Evolutionary conservation across 2,888 invertebrate genomes (phyloP), one percentile per base, ranked within the genome.

Genomic region (Noctua pronuba): DNA sequence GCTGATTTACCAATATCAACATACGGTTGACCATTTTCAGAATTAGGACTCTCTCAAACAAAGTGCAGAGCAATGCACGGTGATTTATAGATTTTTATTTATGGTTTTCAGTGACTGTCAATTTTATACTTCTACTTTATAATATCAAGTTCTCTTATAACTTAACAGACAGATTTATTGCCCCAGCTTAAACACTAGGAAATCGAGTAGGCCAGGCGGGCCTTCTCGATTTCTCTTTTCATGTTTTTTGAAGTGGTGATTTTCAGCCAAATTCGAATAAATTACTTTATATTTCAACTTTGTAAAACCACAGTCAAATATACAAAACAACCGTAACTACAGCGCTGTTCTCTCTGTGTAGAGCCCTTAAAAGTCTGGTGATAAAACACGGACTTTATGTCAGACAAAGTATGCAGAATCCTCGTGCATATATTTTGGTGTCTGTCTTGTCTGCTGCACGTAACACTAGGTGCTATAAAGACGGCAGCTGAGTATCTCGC

Each of bases 321-420:
- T 28, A 52, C 18, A 73, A 72, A 73, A 41, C 35, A 24, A 38
- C 16, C 18, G 8, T 3, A 4, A 16, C 8, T 46, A 31, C 49
- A 28, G 7, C 11, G n/a, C 24, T 28, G 62, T 44, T 4, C 10
- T 11, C 21, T 72, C 4, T 44, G 21, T 64, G 16, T 21, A 41
- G 18, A 46, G 52, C 44, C 52, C 24, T 10, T 38, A 24, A 24
- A 71, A 65, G 31, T 49, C 55, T 41, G n/a, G 55, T 13, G 2
- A 21, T 49, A 81, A 73, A 74, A 81, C 11, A 38, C n/a, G n/a
- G 38, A 55, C 7, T 65, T 52, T 64, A 71, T 78, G 10, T 31
- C n/a, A 4, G 16, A 24, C 44, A 38, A 46, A n/a, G n/a, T 46
- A 38, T 58, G 46, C 55, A 65, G 41, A 58, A 41, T 58, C 18